Evolutionary conservation across 1,140 invertebrate genomes (phyloP), one percentile per base, ranked within the genome.

Genomic region (Eupristina koningsbergeri): DNA sequence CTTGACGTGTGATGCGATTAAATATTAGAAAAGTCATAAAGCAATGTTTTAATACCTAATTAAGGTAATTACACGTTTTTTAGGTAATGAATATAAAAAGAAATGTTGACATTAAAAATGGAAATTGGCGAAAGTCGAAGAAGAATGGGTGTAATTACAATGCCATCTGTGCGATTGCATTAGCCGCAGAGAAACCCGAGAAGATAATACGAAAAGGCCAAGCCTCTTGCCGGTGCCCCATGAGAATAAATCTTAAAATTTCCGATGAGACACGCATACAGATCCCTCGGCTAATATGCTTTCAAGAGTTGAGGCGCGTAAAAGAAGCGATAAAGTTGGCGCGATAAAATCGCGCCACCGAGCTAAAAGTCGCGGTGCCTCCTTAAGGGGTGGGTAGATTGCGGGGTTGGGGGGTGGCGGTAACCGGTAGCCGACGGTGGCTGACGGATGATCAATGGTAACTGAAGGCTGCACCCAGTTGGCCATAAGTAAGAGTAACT

Each of bases 241-340:
- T 61, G 61, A 81, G 53, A 81, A 61, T 58, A 81, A 81, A 81
- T 74, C 69, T 81, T 63, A 45, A 81, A 81, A 81, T 81, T 81
- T 61, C 22, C 67, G 31, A 74, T 74, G 69, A 74, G 26, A 31
- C 41, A 41, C 36, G 80, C 41, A 11, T 5, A 45, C 5, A 7
- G 41, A 58, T 81, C 47, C 34, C 45, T 36, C 3, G 63, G 29
- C 47, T 80, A 81, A 81, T 74, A 74, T 69, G n/a, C 80, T 74
- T 81, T 81, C 47, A 80, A 11, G 11, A 29, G 67, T 19, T 29
- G 22, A 31, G 31, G 45, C 69, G 69, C 80, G 50, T 81, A 74
- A 81, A 81, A 74, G 80, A 58, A 61, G 80, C 69, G 67, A 81
- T 81, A 81, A 81, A 81, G 36, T 69, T 29, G 0, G 34, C 6